Evolutionary conservation across 2,888 invertebrate genomes (phyloP).

Genomic region (Adela reaumurella): DNA sequence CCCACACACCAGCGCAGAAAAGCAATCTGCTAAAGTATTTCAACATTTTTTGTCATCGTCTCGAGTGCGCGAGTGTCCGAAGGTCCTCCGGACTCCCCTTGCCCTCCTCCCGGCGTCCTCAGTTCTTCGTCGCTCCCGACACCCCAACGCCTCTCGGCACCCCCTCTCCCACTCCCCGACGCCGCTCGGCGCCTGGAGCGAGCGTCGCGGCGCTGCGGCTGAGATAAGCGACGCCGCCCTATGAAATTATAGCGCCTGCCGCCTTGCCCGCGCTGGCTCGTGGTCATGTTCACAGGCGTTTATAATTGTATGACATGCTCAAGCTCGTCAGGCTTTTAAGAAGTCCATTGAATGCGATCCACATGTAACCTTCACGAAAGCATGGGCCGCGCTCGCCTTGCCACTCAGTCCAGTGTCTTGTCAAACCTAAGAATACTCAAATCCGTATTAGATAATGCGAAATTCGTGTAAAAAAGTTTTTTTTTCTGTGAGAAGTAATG

Average conservation of each 20-base stretch:
- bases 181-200: constrained; percentile 30
- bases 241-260: constrained; percentile 48
- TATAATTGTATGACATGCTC: too few relatives aligned
- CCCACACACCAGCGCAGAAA: neutral
- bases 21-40: neutral
- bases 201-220: constrained; percentile 23
- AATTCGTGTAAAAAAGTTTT: too few relatives aligned
- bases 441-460: too few relatives aligned
- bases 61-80: neutral
- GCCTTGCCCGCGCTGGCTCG: neutral
- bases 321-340: too few relatives aligned
- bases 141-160: neutral
- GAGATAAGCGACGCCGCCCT: constrained; percentile 51
- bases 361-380: too few relatives aligned
- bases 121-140: neutral
- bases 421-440: too few relatives aligned
- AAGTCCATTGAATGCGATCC: too few relatives aligned
- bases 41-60: neutral
- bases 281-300: too few relatives aligned
- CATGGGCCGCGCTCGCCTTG: too few relatives aligned
- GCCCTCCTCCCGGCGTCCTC: neutral
- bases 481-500: too few relatives aligned
- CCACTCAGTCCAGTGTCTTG: too few relatives aligned
- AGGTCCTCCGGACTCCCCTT: too few relatives aligned
- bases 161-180: neutral